Evolutionary conservation across 2,113 vertebrate genomes (phyloP).

Genomic region (Odocoileus hemionus): DNA sequence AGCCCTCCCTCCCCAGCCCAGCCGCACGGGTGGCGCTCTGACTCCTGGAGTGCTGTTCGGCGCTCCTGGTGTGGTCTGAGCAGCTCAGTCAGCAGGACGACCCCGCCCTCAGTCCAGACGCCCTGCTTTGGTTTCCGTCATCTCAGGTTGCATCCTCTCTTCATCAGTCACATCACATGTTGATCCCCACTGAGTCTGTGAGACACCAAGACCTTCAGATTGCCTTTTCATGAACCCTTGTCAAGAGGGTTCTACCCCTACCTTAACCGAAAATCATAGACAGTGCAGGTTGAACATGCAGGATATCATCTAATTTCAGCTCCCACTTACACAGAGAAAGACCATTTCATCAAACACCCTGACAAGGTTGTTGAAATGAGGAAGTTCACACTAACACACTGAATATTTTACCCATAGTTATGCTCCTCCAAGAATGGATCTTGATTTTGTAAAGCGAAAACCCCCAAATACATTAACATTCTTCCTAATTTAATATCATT

Average conservation of each 20-base stretch:
- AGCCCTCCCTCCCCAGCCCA: not conserved
- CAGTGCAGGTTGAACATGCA: not conserved
- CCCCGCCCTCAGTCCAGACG: not conserved
- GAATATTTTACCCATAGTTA: not conserved
- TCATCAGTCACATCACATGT: not conserved
- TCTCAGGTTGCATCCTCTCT: not conserved
- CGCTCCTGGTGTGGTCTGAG: not conserved
- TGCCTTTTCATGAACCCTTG: not conserved
- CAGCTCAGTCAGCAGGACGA: not conserved
- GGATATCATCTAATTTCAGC: not conserved
- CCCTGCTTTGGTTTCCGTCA: not conserved
- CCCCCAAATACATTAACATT: not conserved
- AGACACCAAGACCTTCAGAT: not conserved
- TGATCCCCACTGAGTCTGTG: not conserved
- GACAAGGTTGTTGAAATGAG: not conserved
- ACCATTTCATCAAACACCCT: not conserved
- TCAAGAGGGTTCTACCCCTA: not conserved
- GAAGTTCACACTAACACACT: not conserved
- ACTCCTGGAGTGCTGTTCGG: not conserved
- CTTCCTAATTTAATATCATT: not conserved
- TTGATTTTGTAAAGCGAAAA: not conserved
- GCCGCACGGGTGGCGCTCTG: not conserved
- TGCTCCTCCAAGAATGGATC: not conserved
- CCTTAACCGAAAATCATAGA: not conserved
- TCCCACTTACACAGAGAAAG: not conserved